Base-by-base conservation (phyloP, 2,113 vertebrate genomes). In the Myiozetetes cayanensis region DNA sequence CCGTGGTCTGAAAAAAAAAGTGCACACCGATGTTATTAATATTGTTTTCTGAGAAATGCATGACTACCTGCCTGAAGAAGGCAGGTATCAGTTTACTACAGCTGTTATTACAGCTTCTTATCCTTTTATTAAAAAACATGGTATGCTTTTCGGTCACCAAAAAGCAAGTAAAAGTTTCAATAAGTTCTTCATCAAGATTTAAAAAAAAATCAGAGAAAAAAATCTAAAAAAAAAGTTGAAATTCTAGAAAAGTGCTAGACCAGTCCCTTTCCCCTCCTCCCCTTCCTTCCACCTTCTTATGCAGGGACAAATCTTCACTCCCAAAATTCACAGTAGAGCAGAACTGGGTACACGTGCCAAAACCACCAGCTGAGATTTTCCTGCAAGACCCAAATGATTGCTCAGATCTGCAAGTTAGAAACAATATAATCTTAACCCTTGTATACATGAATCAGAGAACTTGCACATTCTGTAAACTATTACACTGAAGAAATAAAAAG, bases 201-300 rank as follows among this genome's bases (percentile, higher is more conserved):
- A 80, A 87, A 76, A 14, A 62, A 44, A 10, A 5, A 75, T 28
- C n/a, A 74, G 19, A 78, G 21, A 46, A 52, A 78, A 89, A 78
- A 85, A 83, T 49, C 19, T 43, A 37, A 67, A 71, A 68, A 35
- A 67, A 23, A 20, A 18, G 27, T 14, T 44, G 21, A 73, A 86
- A 91, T 46, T 61, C 43, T 74, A 58, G 46, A 28, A 35, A 55
- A 80, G 35, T 44, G 14, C 5, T 58, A 93, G n/a, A 62, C 18
- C 6, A 49, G 12, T 2, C 11, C 2, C 4, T 12, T 76, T 27
- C n/a, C 49, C 31, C 14, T 11, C 4, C 4, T 14, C 2, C 2
- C 4, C 4, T 12, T 1, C 2, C 10, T 10, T 23, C 6, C 3
- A 3, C 28, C 28, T 63, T 78, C 56, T 76, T 30, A 74, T 9